A percentile compares a stretch with the other conserved stretches of the same genome.
These are phyloP conservation scores for Chymomyza procnemis DNA, from an alignment of 2,888 invertebrate species.

Conservation along the genomic window DNA sequence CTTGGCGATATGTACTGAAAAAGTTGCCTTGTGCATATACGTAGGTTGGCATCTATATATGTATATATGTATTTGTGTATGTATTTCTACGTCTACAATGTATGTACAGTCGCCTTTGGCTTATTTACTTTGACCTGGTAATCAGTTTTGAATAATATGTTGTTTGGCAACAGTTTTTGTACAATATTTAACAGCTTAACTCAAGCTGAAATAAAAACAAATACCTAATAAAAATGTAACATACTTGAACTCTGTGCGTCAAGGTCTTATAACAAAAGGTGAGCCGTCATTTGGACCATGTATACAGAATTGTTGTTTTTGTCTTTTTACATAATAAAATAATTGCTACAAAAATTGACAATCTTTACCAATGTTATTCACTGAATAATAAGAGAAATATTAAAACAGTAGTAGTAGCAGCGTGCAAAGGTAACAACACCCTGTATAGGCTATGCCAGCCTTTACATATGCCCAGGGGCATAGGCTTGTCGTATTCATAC, in stretches of 20 bases:
- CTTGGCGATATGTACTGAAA: slow-evolving; percentile 58
- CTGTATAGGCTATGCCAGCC: no score
- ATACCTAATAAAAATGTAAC: background rate
- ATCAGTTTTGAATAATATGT: slow-evolving; percentile 59
- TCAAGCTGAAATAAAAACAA: background rate
- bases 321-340: no score
- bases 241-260: background rate
- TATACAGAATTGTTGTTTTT: background rate
- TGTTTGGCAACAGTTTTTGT: slow-evolving; percentile 8
- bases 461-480: no score
- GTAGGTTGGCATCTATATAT: background rate
- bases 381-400: no score
- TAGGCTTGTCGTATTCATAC: no score
- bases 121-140: slow-evolving; percentile 15
- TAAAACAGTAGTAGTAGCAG: no score
- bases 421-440: no score
- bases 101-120: background rate
- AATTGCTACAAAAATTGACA: no score
- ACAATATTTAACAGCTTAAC: slow-evolving; percentile 43
- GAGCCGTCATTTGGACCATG: background rate
- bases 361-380: no score
- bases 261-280: background rate
- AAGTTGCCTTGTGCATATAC: slow-evolving; percentile 23
- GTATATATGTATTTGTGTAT: slow-evolving; percentile 4
- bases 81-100: no score